These are phyloP conservation scores for Capitella teleta DNA, from an alignment of 1,140 invertebrate species.

Conservation along the genomic window DNA sequence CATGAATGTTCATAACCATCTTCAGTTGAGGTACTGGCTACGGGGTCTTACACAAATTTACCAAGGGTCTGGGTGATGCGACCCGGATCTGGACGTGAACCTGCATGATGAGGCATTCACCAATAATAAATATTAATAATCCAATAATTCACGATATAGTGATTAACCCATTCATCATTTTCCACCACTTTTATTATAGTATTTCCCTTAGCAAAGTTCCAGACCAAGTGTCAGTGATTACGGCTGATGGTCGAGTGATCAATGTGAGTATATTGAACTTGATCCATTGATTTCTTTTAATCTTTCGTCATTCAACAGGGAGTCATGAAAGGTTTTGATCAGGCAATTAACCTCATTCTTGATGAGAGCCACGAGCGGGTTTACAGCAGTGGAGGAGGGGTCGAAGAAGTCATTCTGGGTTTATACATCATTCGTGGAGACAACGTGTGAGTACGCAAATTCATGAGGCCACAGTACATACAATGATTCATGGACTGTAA, in stretches of 20 bases:
- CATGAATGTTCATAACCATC: too few species aligned
- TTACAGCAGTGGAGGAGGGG: constrained; percentile 78
- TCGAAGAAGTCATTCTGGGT: constrained; percentile 91
- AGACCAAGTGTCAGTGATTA: constrained; percentile 70
- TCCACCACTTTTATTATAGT: too few species aligned
- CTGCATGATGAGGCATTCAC: too few species aligned
- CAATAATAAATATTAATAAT: too few species aligned
- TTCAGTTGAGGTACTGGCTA: too few species aligned
- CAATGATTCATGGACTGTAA: background rate
- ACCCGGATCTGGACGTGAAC: too few species aligned
- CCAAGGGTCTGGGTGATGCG: too few species aligned
- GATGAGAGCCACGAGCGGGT: constrained; percentile 96
- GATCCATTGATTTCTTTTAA: constrained; percentile 8
- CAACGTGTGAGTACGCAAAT: constrained; percentile 65
- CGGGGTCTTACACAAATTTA: too few species aligned
- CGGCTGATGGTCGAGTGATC: constrained; percentile 87
- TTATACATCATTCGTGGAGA: constrained; percentile 95
- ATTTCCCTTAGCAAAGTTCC: background rate
- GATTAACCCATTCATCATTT: too few species aligned
- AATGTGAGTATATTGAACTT: constrained; percentile 56
- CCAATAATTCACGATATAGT: too few species aligned
- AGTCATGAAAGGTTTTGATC: constrained; percentile 85
- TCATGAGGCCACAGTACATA: background rate
- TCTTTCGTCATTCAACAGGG: constrained; percentile 49
- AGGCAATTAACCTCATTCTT: constrained; percentile 93